These are phyloP conservation scores for Drosophila burlai DNA, from an alignment of 1,140 invertebrate genomes.

Conservation along the genomic window DNA sequence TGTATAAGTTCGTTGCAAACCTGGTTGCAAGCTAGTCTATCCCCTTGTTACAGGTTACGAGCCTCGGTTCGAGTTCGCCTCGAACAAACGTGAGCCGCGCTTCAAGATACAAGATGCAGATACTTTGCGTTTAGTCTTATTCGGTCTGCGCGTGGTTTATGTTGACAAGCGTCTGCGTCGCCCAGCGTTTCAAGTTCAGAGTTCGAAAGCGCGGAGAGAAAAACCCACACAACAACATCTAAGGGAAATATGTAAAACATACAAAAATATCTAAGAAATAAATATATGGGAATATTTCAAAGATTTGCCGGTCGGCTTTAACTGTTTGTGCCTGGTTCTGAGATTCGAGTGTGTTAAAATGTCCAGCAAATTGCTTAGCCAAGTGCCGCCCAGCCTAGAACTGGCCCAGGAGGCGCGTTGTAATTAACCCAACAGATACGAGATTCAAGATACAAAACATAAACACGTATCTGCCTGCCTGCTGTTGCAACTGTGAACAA, in stretches of 20 bases:
- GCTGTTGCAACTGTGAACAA: slow-evolving; percentile 57
- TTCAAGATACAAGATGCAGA: slow-evolving; percentile 39
- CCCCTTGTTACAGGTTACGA: neutral
- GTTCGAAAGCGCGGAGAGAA: slow-evolving; percentile 17
- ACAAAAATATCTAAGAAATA: slow-evolving; percentile 21
- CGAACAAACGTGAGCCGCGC: slow-evolving; percentile 49
- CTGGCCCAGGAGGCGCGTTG: slow-evolving; percentile 37
- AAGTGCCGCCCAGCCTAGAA: slow-evolving; percentile 63
- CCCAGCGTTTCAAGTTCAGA: slow-evolving; percentile 24
- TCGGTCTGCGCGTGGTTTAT: slow-evolving; percentile 63
- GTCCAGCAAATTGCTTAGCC: slow-evolving; percentile 10
- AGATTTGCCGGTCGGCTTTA: slow-evolving; percentile 29
- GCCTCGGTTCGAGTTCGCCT: slow-evolving; percentile 49
- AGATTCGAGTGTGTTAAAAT: slow-evolving; percentile 19
- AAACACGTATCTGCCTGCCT: slow-evolving; percentile 50
- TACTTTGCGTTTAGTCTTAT: slow-evolving; percentile 65
- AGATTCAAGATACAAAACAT: slow-evolving; percentile 38
- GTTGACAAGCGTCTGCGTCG: slow-evolving; percentile 45
- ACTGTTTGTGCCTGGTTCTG: slow-evolving; percentile 16
- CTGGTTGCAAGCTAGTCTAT: neutral
- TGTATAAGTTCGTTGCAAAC: slow-evolving; percentile 39
- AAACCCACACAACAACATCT: slow-evolving; percentile 7
- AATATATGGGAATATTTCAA: slow-evolving; percentile 7
- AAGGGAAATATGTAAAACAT: neutral
- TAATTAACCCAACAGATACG: slow-evolving; percentile 55